These are phyloP conservation scores for Labeo rohita DNA, from an alignment of 2,113 vertebrate genomes.

Conservation along the genomic window DNA sequence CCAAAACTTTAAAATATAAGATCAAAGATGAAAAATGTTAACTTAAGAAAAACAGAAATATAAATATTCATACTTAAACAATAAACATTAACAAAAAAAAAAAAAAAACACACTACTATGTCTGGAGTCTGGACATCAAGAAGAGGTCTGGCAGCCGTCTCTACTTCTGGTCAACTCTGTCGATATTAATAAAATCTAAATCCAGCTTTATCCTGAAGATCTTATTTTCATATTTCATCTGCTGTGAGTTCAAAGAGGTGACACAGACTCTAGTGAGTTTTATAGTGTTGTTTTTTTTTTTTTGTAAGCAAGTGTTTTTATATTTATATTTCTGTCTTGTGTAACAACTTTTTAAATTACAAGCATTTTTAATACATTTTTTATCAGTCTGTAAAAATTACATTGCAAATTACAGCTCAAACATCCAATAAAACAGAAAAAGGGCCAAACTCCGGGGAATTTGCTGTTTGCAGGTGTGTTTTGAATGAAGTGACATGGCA, in stretches of 20 bases:
- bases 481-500: background rate
- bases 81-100: background rate
- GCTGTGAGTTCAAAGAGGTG: background rate
- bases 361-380: background rate
- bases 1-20: background rate
- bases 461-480: background rate
- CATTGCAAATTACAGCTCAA: background rate
- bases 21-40: background rate
- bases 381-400: background rate
- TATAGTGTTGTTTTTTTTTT: no score
- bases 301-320: background rate
- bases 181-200: background rate
- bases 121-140: background rate
- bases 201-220: background rate
- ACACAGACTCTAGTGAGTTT: background rate
- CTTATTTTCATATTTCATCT: background rate
- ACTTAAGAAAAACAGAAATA: background rate
- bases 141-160: background rate
- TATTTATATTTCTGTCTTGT: background rate
- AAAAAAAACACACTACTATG: no score
- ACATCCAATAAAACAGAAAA: background rate
- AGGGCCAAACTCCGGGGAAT: background rate
- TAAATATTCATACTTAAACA: background rate
- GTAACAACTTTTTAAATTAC: background rate
- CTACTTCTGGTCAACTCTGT: background rate